Conservation (phyloP, 1,140 invertebrate species). For the Lethocerus indicus region DNA sequence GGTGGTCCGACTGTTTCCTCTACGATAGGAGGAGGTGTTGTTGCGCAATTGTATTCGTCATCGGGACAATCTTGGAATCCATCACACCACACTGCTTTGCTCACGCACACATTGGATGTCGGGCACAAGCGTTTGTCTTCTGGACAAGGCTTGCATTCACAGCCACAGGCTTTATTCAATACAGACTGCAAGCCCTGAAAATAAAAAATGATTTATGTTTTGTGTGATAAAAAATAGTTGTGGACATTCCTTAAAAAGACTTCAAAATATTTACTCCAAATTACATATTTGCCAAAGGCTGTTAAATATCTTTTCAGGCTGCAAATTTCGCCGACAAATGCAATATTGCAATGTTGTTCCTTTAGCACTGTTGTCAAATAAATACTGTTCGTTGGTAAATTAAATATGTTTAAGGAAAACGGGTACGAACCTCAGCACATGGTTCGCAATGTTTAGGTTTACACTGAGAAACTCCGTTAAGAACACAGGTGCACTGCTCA, state of each 20-base stretch:
- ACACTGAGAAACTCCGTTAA: constrained; percentile 50
- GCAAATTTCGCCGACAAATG: no score
- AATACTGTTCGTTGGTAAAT: no score
- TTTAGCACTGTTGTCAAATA: no score
- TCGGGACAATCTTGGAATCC: constrained; percentile 66
- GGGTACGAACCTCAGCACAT: constrained; percentile 34
- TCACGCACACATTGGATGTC: constrained; percentile 55
- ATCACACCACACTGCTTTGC: constrained; percentile 56
- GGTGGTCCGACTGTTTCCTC: not conserved
- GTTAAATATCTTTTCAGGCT: no score
- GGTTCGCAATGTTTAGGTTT: constrained; percentile 42
- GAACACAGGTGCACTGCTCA: constrained; percentile 53
- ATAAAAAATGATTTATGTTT: not conserved
- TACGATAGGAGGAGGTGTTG: constrained; percentile 17
- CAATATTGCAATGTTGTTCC: no score
- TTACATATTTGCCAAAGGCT: no score
- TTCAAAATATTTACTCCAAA: no score
- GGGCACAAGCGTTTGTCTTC: constrained; percentile 41
- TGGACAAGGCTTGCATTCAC: constrained; percentile 54
- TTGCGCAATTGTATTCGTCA: constrained; percentile 55
- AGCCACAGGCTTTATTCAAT: constrained; percentile 41
- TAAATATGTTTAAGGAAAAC: no score
- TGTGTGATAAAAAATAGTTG: not conserved
- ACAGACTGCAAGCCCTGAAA: constrained; percentile 30
- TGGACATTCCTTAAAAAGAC: not conserved